phyloP scores from a whole-genome alignment of 2,113 vertebrate species.

The Cathartes aura region DNA sequence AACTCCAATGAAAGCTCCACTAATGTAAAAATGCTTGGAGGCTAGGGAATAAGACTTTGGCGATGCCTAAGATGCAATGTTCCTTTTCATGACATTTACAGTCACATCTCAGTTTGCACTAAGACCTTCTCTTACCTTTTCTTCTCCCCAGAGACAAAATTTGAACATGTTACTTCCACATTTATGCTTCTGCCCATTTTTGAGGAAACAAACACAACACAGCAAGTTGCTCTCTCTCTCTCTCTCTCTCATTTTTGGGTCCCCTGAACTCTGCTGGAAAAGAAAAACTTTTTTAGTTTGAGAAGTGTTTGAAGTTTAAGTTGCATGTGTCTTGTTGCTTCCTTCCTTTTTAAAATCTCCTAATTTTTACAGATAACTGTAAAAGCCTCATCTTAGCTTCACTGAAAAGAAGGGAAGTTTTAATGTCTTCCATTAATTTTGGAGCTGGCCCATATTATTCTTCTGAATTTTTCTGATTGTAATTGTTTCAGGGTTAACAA shows the following conservation, averaged over 20 bases:
- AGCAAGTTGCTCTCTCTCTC: rapidly evolving
- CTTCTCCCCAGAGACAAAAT: background rate
- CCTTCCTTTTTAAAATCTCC: background rate
- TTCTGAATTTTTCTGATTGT: background rate
- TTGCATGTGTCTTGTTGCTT: background rate
- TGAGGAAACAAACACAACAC: background rate
- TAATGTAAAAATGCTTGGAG: background rate
- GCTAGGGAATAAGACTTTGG: background rate
- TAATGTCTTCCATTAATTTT: background rate
- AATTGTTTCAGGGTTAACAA: background rate
- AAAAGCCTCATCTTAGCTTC: background rate
- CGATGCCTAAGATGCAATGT: background rate
- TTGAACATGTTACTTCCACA: background rate
- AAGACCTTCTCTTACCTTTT: background rate
- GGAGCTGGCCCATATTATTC: background rate
- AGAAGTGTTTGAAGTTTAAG: background rate
- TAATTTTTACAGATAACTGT: background rate
- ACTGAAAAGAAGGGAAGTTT: background rate
- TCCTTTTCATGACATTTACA: background rate
- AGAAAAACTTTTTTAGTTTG: background rate
- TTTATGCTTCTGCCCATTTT: background rate
- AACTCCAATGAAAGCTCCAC: background rate
- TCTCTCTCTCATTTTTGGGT: background rate
- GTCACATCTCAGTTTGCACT: background rate
- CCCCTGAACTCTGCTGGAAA: background rate